A percentile compares a stretch with the other conserved stretches of the same genome.
These are phyloP conservation scores for Diarsia brunnea DNA, from an alignment of 2,888 invertebrate species.

Conservation along the genomic window DNA sequence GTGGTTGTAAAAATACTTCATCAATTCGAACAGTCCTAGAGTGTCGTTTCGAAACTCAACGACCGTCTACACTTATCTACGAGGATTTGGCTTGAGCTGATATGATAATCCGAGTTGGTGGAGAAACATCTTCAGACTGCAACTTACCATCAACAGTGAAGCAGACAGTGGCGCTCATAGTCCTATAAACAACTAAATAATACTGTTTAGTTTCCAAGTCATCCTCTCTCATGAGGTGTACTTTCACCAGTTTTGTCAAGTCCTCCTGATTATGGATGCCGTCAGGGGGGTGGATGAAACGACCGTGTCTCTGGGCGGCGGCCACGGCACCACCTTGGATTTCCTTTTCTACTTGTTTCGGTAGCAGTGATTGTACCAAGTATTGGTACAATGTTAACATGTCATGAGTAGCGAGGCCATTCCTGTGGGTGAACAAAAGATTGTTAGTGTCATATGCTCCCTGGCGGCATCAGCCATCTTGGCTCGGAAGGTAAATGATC, in stretches of 20 bases:
- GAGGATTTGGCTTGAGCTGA: background rate
- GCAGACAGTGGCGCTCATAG: slow-evolving; percentile 96
- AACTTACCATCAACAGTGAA: slow-evolving; percentile 94
- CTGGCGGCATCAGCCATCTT: too few species aligned
- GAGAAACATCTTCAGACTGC: background rate
- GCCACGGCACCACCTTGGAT: slow-evolving; percentile 92
- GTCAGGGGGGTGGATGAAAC: slow-evolving; percentile 86
- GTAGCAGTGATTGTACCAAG: slow-evolving; percentile 94
- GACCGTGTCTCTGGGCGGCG: slow-evolving; percentile 86
- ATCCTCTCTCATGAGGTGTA: slow-evolving; percentile 92
- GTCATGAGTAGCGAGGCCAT: slow-evolving; percentile 95
- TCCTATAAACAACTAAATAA: slow-evolving; percentile 95
- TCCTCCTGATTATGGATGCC: slow-evolving; percentile 85
- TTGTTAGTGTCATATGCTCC: background rate
- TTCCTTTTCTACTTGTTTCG: slow-evolving; percentile 93
- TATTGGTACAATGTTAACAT: slow-evolving; percentile 97
- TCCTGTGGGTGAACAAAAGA: slow-evolving; percentile 89
- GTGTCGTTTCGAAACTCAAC: background rate
- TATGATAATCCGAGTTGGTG: background rate
- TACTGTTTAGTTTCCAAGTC: slow-evolving; percentile 91
- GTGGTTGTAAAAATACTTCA: background rate
- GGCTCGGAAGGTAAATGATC: too few species aligned
- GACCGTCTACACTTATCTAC: background rate
- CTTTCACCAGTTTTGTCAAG: slow-evolving; percentile 92
- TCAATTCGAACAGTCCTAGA: background rate